Base-by-base conservation (phyloP, 2,888 invertebrate genomes). In the Sesia apiformis region DNA sequence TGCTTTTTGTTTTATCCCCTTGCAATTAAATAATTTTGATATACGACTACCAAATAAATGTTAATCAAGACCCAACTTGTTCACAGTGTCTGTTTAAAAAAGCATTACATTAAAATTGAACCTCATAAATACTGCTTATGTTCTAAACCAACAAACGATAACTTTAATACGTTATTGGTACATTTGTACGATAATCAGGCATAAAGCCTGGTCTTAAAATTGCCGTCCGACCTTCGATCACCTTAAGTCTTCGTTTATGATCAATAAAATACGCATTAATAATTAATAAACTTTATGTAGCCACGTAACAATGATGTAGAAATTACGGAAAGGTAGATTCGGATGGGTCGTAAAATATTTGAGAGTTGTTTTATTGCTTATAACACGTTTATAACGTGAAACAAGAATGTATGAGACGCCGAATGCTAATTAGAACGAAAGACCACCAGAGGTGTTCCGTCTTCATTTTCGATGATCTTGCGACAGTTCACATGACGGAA, bases 401-500 rank as follows among this genome's bases (percentile, higher is more conserved):
- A 39, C 60, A 62, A 71, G 65, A 72, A 69, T 66, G 67, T 72
- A 68, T 67, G 63, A 72, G 67, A 65, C 70, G 69, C 66, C 58
- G 67, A 72, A 78, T 79, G 75, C 73, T 85, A 85, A 86, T 86
- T 81, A 78, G 72, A 63, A 60, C 60, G 63, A 65, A 58, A 49
- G 87, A 85, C 87, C 87, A 87, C 87, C 87, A 66, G 72, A 70
- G 84, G 67, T 60, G 86, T 60, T 59, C 56, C 49, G 42, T 51
- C 42, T 42, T 42, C 5, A 50, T 38, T 38, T 50, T 5, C 7
- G 23, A 46, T 46, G 46, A 46, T 23, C 23, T 23, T 23, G 46
- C 46, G 8, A 46, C 46, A 46, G n/a, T 46, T 8, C 4, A 46
- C 8, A 46, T 46, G 46, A 46, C 46, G 23, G 4, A 8, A 46